A percentile compares a stretch with the other conserved stretches of the same genome.
These are phyloP conservation scores for Globia sparganii DNA, from an alignment of 2,888 invertebrate species.

Conservation along the genomic window DNA sequence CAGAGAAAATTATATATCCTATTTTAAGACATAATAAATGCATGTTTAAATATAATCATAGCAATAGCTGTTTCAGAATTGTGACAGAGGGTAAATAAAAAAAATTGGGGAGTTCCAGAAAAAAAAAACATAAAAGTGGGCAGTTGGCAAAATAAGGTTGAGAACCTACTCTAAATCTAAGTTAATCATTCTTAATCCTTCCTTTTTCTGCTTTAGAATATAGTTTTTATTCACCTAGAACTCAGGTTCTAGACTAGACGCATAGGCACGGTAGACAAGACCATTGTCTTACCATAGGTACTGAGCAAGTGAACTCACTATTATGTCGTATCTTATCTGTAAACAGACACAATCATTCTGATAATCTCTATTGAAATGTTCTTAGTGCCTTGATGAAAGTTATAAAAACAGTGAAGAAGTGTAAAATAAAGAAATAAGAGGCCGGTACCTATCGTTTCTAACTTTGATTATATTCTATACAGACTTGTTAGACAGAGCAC, in stretches of 20 bases:
- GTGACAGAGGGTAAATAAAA: neutral
- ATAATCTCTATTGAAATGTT: neutral
- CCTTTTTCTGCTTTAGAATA: neutral
- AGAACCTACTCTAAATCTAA: too few relatives aligned
- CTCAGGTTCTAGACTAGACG: neutral
- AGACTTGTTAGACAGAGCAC: neutral
- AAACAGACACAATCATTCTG: neutral
- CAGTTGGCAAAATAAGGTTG: too few relatives aligned
- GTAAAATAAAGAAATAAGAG: neutral
- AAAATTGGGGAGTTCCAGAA: neutral
- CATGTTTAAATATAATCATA: neutral
- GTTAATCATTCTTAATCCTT: neutral
- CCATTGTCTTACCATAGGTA: neutral
- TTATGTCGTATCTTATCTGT: neutral
- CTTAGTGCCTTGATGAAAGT: neutral
- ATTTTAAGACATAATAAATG: neutral
- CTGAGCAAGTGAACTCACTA: neutral
- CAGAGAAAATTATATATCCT: neutral
- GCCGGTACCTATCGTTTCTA: neutral
- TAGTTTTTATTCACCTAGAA: neutral
- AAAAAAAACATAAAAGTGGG: too few relatives aligned
- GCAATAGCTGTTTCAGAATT: neutral
- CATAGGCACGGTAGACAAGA: neutral
- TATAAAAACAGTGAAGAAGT: too few relatives aligned
- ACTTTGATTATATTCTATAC: neutral